Evolutionary conservation across 2,888 invertebrate species (phyloP).

Genomic region (Orthonychiurus folsomi): DNA sequence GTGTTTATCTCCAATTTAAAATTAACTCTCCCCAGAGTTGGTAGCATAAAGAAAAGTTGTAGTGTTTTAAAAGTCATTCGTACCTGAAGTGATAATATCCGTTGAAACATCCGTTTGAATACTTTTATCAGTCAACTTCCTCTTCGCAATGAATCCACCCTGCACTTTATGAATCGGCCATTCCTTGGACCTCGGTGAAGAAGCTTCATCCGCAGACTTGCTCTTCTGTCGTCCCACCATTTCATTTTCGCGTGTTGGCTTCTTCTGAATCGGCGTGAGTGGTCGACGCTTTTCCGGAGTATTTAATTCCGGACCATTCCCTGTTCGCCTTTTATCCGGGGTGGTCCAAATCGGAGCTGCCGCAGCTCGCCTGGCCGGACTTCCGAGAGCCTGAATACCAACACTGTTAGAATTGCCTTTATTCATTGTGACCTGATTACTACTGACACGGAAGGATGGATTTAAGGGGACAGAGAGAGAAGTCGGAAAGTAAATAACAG

Average conservation of each 20-base stretch:
- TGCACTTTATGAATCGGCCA: slow-evolving; percentile 18
- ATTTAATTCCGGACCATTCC: neutral
- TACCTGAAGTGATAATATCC: slow-evolving; percentile 31
- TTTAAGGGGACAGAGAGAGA: no score
- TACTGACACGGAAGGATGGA: no score
- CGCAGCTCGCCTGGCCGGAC: neutral
- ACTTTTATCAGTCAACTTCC: slow-evolving; percentile 16
- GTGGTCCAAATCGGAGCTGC: neutral
- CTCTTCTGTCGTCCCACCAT: neutral
- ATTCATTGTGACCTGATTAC: no score
- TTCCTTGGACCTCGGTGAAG: slow-evolving; percentile 14
- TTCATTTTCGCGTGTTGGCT: neutral
- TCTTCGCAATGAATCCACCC: slow-evolving; percentile 17
- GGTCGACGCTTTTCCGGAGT: neutral
- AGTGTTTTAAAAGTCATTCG: no score
- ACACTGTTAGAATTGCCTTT: no score
- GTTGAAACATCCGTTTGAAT: slow-evolving; percentile 27
- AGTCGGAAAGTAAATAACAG: no score
- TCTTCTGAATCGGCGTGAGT: neutral
- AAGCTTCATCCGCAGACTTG: neutral
- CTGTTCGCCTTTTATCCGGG: neutral
- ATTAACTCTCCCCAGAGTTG: neutral
- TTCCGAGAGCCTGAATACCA: no score
- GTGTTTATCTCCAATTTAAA: slow-evolving; percentile 1
- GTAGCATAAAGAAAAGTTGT: no score